A percentile compares a stretch with the other conserved stretches of the same genome.
These are phyloP conservation scores for Harpalus rubripes DNA, from an alignment of 2,888 invertebrate species.

Conservation along the genomic window DNA sequence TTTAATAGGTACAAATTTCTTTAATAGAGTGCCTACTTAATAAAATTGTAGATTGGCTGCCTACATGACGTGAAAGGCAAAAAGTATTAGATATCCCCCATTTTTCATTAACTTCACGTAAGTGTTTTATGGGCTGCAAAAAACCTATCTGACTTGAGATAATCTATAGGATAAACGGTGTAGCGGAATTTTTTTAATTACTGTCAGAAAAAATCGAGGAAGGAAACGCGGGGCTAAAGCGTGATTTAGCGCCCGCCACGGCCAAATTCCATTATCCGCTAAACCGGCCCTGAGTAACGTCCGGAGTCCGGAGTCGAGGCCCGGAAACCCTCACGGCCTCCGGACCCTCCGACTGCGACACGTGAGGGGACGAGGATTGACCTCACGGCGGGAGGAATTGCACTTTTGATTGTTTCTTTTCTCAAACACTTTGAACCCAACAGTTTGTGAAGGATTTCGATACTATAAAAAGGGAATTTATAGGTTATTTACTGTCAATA, in stretches of 20 bases:
- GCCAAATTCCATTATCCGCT: conserved; percentile 59
- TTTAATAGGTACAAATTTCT: too few relatives aligned
- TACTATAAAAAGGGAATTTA: neutral
- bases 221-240: conserved; percentile 45
- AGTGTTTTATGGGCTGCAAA: conserved; percentile 47
- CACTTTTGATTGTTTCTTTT: conserved; percentile 47
- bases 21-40: neutral
- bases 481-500: neutral
- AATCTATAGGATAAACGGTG: conserved; percentile 61
- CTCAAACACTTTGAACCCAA: neutral
- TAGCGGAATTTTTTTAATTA: conserved; percentile 65
- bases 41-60: neutral
- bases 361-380: conserved; percentile 28
- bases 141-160: conserved; percentile 49
- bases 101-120: conserved; percentile 52
- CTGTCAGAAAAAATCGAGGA: conserved; percentile 59
- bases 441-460: neutral
- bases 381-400: conserved; percentile 6
- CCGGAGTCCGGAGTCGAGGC: conserved; percentile 6
- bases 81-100: neutral
- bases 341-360: conserved; percentile 16
- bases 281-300: conserved; percentile 55
- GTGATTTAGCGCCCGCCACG: conserved; percentile 56
- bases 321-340: conserved; percentile 10
- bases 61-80: neutral